Base-by-base conservation (phyloP, 2,113 vertebrate species). In the Amphilophus citrinellus region DNA sequence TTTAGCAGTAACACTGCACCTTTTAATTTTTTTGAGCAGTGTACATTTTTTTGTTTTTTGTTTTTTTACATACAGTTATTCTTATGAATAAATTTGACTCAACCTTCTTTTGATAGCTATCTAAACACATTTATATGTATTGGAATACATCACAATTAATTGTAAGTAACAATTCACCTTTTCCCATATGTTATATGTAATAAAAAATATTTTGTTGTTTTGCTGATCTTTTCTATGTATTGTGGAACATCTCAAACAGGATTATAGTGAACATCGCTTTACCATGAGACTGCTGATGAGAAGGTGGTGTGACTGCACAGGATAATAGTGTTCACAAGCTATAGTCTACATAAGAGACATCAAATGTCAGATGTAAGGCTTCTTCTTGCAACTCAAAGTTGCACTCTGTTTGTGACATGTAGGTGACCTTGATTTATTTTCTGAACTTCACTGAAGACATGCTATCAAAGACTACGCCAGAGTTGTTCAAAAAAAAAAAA, bases 371-470 rank as follows among this genome's bases (percentile, higher is more conserved):
- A 53, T 71, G 22, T 79, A 3, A 79, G 79, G 66, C 65, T 82
- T 85, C 44, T 7, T 75, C 44, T 27, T 4, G 42, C 13, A 17
- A 7, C 73, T 83, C 15, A 85, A 73, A 68, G 63, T 60, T 50
- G 2, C 13, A 2, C 47, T 83, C 32, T 79, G 30, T 80, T 57
- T 24, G 24, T 24, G 24, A 32, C 56, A 24, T 20, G 11, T 10
- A 32, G 14, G 61, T 73, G 80, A 79, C 87, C 89, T 87, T 88
- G 82, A 65, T 37, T 79, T 76, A 9, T 57, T 71, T 88, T 39
- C 80, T 79, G 9, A 88, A 77, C 66, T 30, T 87, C 32, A 57
- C 24, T 60, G 13, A 65, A 39, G 35, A 22, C 18, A 1, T n/a
- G 10, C 47, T 68, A 22, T 82, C 53, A 61, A 86, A 81, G 42